phyloP scores from a whole-genome alignment of 2,888 invertebrate genomes.

The Griposia aprilina region DNA sequence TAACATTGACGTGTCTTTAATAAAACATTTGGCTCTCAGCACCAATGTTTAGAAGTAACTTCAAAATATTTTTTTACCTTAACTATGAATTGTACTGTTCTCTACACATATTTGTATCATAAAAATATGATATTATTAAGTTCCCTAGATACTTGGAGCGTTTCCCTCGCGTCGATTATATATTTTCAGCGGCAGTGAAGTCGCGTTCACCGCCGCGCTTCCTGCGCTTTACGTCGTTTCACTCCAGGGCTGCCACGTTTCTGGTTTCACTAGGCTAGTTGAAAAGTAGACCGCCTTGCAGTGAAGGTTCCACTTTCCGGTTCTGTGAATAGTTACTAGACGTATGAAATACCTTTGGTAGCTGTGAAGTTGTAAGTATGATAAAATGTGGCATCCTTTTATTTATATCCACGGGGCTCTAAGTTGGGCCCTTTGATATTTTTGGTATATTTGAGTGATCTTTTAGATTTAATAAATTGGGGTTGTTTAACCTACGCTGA shows the following conservation, averaged over 20 bases:
- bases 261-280: slow-evolving; percentile 38
- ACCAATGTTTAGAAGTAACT: not conserved
- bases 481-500: no score
- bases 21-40: not conserved
- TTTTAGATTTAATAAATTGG: no score
- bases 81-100: not conserved
- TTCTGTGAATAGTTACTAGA: slow-evolving; percentile 31
- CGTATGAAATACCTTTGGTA: slow-evolving; percentile 13
- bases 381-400: not conserved
- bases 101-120: slow-evolving; percentile 9
- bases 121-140: slow-evolving; percentile 29
- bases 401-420: not conserved
- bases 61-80: not conserved
- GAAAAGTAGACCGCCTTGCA: slow-evolving; percentile 43
- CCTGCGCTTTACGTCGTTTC: slow-evolving; percentile 40
- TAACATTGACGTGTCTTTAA: not conserved
- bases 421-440: no score
- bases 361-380: slow-evolving; percentile 1
- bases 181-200: slow-evolving; percentile 57
- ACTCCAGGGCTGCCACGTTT: slow-evolving; percentile 43
- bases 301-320: slow-evolving; percentile 52
- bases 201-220: slow-evolving; percentile 49
- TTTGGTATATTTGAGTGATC: no score
- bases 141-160: slow-evolving; percentile 14
- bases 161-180: slow-evolving; percentile 58